Evolutionary conservation across 2,888 invertebrate species (phyloP).

Genomic region (Heliconius sara): DNA sequence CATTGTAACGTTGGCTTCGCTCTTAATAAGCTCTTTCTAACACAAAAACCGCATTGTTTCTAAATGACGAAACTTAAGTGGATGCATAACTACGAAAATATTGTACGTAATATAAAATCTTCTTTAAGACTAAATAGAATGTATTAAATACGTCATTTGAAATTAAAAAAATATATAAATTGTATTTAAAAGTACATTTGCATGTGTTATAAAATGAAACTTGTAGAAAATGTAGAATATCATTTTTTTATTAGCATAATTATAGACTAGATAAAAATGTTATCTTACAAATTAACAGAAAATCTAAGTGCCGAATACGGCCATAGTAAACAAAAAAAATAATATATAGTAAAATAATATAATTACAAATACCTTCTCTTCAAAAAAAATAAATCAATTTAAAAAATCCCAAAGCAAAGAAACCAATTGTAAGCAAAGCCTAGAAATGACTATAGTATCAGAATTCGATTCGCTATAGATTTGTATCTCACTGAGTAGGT

Average conservation of each 20-base stretch:
- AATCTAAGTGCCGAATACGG: neutral
- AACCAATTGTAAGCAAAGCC: neutral
- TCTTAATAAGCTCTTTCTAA: slow-evolving; percentile 22
- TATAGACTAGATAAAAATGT: neutral
- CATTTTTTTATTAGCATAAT: neutral
- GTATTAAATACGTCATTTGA: no score
- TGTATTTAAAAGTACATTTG: no score
- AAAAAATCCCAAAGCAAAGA: neutral
- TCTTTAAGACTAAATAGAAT: no score
- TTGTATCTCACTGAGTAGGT: slow-evolving; percentile 51
- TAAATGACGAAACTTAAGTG: neutral
- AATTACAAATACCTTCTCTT: no score
- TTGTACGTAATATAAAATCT: neutral
- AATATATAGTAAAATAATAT: neutral
- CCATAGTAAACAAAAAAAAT: neutral
- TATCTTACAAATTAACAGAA: neutral
- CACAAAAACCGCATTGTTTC: neutral
- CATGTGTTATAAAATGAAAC: no score
- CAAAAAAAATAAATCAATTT: no score
- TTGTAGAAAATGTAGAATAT: neutral
- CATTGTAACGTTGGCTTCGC: slow-evolving; percentile 34
- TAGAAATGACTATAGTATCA: slow-evolving; percentile 25
- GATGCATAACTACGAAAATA: neutral
- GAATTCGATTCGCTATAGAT: slow-evolving; percentile 37
- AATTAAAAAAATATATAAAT: no score